Percentiles rank a stretch among this genome's conserved stretches.
Evolutionary conservation across 2,888 invertebrate species (phyloP).

Genomic region (Chesias legatella): DNA sequence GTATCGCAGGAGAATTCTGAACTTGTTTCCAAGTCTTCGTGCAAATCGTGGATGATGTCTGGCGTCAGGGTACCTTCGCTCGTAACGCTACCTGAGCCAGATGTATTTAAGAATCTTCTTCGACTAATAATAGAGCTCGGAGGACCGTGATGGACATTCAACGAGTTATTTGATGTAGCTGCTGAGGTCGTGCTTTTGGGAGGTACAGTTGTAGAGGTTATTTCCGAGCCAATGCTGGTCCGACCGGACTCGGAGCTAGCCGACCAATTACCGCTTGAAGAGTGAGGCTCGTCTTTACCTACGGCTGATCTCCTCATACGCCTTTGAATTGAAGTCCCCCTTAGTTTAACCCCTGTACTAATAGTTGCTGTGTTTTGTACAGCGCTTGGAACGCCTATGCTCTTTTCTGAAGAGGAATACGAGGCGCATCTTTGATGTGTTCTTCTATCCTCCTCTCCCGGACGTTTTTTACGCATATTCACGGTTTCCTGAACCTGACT

Average conservation of each 20-base stretch:
- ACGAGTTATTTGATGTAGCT: conserved; percentile 85
- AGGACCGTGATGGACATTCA: conserved; percentile 82
- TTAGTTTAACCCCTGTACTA: conserved; percentile 84
- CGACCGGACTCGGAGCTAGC: conserved; percentile 94
- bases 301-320: conserved; percentile 84
- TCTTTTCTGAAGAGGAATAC: conserved; percentile 88
- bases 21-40: conserved; percentile 92
- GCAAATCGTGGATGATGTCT: conserved; percentile 88
- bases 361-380: conserved; percentile 79
- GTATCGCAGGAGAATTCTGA: conserved; percentile 97
- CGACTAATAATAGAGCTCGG: conserved; percentile 86
- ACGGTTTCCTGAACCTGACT: conserved; percentile 84
- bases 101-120: conserved; percentile 84
- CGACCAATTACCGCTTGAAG: conserved; percentile 97
- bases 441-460: conserved; percentile 82
- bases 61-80: conserved; percentile 92
- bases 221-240: conserved; percentile 92
- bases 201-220: conserved; percentile 84
- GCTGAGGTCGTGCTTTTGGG: conserved; percentile 85
- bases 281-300: conserved; percentile 90
- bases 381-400: conserved; percentile 79
- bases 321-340: conserved; percentile 87
- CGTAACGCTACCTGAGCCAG: conserved; percentile 90
- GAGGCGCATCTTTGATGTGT: conserved; percentile 89
- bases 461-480: conserved; percentile 81